A percentile compares a stretch with the other conserved stretches of the same genome.
phyloP scores from a whole-genome alignment of 2,888 invertebrate species.

The Andrena camellia region DNA sequence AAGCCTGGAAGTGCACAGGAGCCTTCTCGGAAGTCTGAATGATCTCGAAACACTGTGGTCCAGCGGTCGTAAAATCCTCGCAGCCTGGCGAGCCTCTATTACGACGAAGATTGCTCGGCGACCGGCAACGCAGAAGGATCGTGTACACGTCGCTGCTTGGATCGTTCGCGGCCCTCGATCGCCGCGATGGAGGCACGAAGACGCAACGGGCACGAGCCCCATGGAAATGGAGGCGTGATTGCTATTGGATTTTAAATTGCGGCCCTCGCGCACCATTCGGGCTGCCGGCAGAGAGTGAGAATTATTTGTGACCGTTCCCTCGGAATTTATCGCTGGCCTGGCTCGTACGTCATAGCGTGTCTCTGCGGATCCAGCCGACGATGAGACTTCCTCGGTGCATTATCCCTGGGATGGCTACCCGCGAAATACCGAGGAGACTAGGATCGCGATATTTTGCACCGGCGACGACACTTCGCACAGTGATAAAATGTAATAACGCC shows the following conservation, averaged over 20 bases:
- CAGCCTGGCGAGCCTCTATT: not conserved
- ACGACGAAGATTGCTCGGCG: slow-evolving; percentile 13
- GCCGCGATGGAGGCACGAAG: slow-evolving; percentile 10
- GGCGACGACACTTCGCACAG: no score
- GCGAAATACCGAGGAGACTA: slow-evolving; percentile 14
- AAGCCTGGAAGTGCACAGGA: not conserved
- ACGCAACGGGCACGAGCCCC: slow-evolving; percentile 14
- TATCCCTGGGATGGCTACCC: not conserved
- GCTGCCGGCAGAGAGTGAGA: slow-evolving; percentile 32
- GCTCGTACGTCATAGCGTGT: slow-evolving; percentile 46
- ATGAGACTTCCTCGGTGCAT: slow-evolving; percentile 23
- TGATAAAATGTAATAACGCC: no score
- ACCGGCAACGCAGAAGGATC: not conserved
- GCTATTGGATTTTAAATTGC: slow-evolving; percentile 65
- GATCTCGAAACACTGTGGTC: not conserved
- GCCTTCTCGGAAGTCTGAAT: not conserved
- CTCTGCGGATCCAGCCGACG: not conserved
- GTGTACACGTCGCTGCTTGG: not conserved
- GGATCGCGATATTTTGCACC: not conserved
- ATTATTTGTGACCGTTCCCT: slow-evolving; percentile 59
- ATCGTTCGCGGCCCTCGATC: slow-evolving; percentile 27
- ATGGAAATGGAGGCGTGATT: slow-evolving; percentile 42
- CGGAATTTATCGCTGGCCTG: slow-evolving; percentile 57
- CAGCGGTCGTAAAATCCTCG: slow-evolving; percentile 14
- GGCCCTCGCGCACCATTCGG: slow-evolving; percentile 26